phyloP scores from a whole-genome alignment of 2,888 invertebrate species.

The Rhamphomyia laevipes region DNA sequence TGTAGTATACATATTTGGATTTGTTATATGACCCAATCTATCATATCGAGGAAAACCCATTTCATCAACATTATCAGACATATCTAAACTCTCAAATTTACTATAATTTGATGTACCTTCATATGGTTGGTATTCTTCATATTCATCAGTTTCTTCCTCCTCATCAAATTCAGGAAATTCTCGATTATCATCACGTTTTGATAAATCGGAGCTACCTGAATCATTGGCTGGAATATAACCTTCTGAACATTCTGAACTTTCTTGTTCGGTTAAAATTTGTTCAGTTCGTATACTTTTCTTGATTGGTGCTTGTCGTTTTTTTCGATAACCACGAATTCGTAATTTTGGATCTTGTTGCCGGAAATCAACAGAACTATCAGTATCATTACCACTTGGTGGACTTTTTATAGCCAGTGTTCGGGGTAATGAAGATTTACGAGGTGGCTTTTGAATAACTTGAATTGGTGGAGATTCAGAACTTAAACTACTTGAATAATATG shows the following conservation, averaged over 20 bases:
- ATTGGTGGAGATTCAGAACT: slow-evolving; percentile 64
- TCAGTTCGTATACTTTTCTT: slow-evolving; percentile 31
- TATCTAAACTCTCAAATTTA: slow-evolving; percentile 48
- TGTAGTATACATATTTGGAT: slow-evolving; percentile 26
- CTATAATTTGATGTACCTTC: slow-evolving; percentile 25
- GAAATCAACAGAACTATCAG: slow-evolving; percentile 56
- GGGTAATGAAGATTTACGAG: slow-evolving; percentile 50
- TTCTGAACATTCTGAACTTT: slow-evolving; percentile 54
- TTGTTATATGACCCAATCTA: slow-evolving; percentile 43
- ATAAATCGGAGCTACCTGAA: slow-evolving; percentile 49
- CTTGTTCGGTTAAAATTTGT: slow-evolving; percentile 38
- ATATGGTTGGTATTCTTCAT: slow-evolving; percentile 43
- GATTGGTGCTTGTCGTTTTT: slow-evolving; percentile 46
- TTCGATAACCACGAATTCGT: slow-evolving; percentile 54
- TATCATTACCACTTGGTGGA: slow-evolving; percentile 63
- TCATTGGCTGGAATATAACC: slow-evolving; percentile 56
- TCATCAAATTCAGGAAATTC: slow-evolving; percentile 38
- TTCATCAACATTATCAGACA: slow-evolving; percentile 52
- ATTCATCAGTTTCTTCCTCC: slow-evolving; percentile 41
- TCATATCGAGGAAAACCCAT: slow-evolving; percentile 54
- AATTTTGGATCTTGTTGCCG: slow-evolving; percentile 53
- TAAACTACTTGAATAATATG: slow-evolving; percentile 62
- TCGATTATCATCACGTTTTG: slow-evolving; percentile 39
- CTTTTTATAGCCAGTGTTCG: slow-evolving; percentile 51
- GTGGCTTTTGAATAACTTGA: slow-evolving; percentile 47